Base-by-base conservation (phyloP, 2,113 vertebrate species). In the Holacanthus passer region DNA sequence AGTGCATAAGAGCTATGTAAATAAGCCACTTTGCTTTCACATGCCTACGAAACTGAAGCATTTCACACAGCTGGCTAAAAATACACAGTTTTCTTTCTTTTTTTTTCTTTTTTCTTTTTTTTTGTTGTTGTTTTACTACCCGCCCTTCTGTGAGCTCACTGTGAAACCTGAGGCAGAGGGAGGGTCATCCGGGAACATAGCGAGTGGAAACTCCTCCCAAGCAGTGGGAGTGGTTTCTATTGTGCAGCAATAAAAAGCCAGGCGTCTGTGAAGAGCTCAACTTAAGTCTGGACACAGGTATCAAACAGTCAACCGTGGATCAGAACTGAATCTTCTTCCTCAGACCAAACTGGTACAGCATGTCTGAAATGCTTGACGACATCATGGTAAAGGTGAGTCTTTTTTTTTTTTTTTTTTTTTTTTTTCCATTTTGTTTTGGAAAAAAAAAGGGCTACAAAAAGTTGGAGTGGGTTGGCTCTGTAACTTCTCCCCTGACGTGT, bases 351-450 rank as follows among this genome's bases (percentile, higher is more conserved):
- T 73, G 84, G 79, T 92, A 92, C 89, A 95, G 82, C 85, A 96
- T 95, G 94, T 95, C 94, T 74, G 91, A 95, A 83, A 93, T 93
- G 81, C 87, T 93, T 59, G 94, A 94, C 87, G 84, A 93, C 70
- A 89, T 93, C 58, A 22, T 94, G 19, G 64, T 82, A 19, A 92
- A 91, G 91, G 95, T 96, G 88, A 93, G 95, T 91, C 37, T n/a
- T n/a, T n/a, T n/a, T n/a, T n/a, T n/a, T n/a, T n/a, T n/a, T n/a
- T n/a, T n/a, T n/a, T n/a, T n/a, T n/a, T n/a, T n/a, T n/a, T n/a
- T n/a, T n/a, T n/a, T n/a, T n/a, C n/a, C 4, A 4, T 72, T 56
- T 68, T 77, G 63, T 73, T 71, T 60, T 77, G 41, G 60, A 39
- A 63, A 53, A 24, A 67, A 31, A 39, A 50, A 2, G 11, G 6